These are phyloP conservation scores for Coracias cyanogaster DNA, from an alignment of 2,797 vertebrate genomes.

Conservation along the genomic window DNA sequence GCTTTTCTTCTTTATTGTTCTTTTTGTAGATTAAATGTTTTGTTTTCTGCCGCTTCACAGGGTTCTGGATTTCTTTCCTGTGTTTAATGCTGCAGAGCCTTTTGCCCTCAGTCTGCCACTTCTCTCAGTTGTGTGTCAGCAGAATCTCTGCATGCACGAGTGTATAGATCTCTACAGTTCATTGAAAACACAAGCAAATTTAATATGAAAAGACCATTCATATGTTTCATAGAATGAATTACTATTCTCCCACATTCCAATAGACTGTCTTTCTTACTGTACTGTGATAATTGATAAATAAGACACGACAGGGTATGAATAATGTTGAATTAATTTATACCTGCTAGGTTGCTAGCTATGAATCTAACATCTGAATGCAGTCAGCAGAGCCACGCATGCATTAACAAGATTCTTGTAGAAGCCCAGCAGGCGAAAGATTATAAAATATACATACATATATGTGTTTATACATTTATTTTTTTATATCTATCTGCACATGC, in stretches of 20 bases:
- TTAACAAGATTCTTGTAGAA: not conserved
- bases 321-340: constrained; percentile 44
- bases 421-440: not conserved
- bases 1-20: not conserved
- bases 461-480: not conserved
- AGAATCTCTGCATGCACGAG: not conserved
- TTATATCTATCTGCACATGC: not conserved
- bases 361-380: constrained; percentile 25
- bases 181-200: not conserved
- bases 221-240: not conserved
- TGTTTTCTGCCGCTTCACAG: not conserved
- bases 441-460: not conserved
- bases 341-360: constrained; percentile 16
- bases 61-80: not conserved
- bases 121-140: not conserved
- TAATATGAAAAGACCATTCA: not conserved
- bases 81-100: not conserved
- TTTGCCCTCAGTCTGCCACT: not conserved
- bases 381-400: not conserved
- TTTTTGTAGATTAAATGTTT: not conserved
- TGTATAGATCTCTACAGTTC: not conserved
- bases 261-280: constrained; percentile 1
- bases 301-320: constrained; percentile 13
- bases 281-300: constrained; percentile 52
- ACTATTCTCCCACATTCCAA: not conserved